Conservation (phyloP, 2,888 invertebrate species). For the Zhuqinia jingwanae region DNA sequence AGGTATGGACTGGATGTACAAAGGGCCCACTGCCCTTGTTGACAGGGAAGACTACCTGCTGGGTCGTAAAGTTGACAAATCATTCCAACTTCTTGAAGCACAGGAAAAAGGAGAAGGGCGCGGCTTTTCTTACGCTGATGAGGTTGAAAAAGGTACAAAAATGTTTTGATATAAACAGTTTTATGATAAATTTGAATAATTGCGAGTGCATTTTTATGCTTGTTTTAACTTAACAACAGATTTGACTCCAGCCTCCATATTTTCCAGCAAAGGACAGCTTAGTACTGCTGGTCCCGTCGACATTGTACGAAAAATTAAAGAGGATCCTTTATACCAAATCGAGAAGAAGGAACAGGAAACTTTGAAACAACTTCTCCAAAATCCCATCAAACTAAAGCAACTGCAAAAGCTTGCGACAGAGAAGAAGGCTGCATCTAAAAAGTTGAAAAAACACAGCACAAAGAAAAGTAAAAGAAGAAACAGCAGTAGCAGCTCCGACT, state of each 20-base stretch:
- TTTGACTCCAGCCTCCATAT: conserved; percentile 78
- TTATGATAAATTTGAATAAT: neutral
- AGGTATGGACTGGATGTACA: conserved; percentile 92
- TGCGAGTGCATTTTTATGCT: conserved; percentile 10
- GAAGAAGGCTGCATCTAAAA: conserved; percentile 57
- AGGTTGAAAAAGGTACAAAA: conserved; percentile 77
- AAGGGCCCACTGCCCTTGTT: conserved; percentile 84
- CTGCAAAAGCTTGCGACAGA: conserved; percentile 87
- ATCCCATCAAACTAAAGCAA: conserved; percentile 94
- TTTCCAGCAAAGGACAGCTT: conserved; percentile 80
- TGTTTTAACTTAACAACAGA: conserved; percentile 81
- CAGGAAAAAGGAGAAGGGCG: conserved; percentile 82
- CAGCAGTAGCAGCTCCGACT: conserved; percentile 81
- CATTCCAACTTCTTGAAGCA: conserved; percentile 85
- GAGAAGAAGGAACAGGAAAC: conserved; percentile 95
- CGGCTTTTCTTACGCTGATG: conserved; percentile 74
- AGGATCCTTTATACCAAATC: conserved; percentile 95
- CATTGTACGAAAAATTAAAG: conserved; percentile 92
- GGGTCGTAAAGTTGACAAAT: conserved; percentile 91
- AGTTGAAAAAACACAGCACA: conserved; percentile 81
- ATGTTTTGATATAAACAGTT: too few species aligned
- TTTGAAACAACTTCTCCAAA: conserved; percentile 90
- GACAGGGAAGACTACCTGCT: conserved; percentile 94
- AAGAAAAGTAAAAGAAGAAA: conserved; percentile 80
- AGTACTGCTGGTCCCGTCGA: conserved; percentile 89